Base-by-base conservation (phyloP, 2,888 invertebrate species). In the Agrochola litura region DNA sequence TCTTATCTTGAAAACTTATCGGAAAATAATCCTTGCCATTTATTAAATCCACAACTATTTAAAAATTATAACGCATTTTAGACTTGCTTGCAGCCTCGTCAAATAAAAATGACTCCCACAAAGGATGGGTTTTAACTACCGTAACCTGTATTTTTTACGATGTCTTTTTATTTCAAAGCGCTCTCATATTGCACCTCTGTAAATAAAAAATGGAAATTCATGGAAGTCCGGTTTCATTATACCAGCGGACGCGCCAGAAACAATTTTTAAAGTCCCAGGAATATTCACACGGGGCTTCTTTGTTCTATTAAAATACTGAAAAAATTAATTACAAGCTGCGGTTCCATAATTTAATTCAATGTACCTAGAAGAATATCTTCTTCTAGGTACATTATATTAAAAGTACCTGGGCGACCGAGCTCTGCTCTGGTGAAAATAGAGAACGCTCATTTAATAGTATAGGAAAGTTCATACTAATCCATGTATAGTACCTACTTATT, bases 191-290 rank as follows among this genome's bases (percentile, higher is more conserved):
- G 46, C 76, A 66, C 58, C 54, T 69, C 63, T 65, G 73, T 76
- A 73, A 84, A 84, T 85, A 82, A 85, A 76, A 78, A 78, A 78
- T 78, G 85, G 75, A 71, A 78, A 84, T 78, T 76, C 64, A 63
- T 77, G 37, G 19, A 76, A 85, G 68, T 73, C 73, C 71, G 30
- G 77, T 78, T 84, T 73, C 76, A 81, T 84, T 81, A 77, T 61
- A 65, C 30, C 22, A 30, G 37, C 70, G 41, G 70, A 69, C 69
- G 58, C 58, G 37, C 54, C 60, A 65, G 46, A 41, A 69, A 82
- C n/a, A 16, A 12, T 61, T 60, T 75, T 73, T 58, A 58, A 52
- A 61, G 46, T 65, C 12, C 4, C 37, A 9, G 43, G 25, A 58
- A 65, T 65, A 54, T 73, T 73, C 73, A 68, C 63, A 68, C 16